Evolutionary conservation across 1,140 invertebrate species (phyloP), one percentile per base, ranked within the genome.

Genomic region (Diuraphis noxia): DNA sequence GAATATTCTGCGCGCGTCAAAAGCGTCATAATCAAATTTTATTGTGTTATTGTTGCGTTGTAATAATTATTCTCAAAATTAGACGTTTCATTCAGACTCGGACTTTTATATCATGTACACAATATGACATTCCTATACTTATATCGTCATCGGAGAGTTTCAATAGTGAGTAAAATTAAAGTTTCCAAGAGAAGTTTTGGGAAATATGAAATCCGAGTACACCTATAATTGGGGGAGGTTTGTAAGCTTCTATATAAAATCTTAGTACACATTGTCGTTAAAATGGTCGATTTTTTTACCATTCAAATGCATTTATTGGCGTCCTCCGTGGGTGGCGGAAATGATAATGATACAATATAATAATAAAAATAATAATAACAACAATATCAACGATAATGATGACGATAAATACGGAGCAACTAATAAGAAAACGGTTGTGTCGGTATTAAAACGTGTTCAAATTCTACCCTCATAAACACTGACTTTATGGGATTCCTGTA

Each of bases 401-500:
- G 72, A 77, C 72, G n/a, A 90, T 90, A 90, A 91, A 91, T 91
- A 81, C 77, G 38, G 41, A 46, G 41, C n/a, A 36, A 90, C 72
- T 91, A 91, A 91, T 91, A 91, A 91, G 89, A 91, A 91, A 91
- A 91, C 89, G 43, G 72, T 91, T 81, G 72, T 91, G 77, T 91
- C 72, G 89, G 89, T 82, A 91, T 82, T 79, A 90, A 90, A 90
- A 91, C 89, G 89, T 82, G 77, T 91, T 82, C 89, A 82, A 82
- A 82, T 91, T 91, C 77, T 49, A 81, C 89, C 89, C 89, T 91
- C 89, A 91, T 91, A 91, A 91, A 91, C 89, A 91, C 77, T 79
- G 89, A 91, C 89, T 81, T 91, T 91, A 91, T 91, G 36, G 89
- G 89, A 82, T 91, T 91, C 43, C 43, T 91, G 77, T 46, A 91